Base-by-base conservation (phyloP, 1,140 invertebrate genomes). In the Aphis gossypii region DNA sequence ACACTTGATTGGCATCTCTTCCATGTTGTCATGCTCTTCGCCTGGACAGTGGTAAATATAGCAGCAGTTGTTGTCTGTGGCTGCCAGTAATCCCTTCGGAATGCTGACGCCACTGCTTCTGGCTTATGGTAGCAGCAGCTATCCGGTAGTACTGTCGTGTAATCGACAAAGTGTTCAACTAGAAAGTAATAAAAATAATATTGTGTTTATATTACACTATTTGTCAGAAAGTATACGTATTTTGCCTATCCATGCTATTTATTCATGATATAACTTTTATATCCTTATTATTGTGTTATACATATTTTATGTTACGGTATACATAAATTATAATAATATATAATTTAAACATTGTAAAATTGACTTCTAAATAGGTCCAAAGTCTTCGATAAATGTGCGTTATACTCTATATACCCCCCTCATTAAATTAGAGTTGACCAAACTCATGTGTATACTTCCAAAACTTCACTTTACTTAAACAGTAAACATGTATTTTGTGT, bases 21-120 rank as follows among this genome's bases (percentile, higher is more conserved):
- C 91, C 38, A 87, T 89, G 76, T 91, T 82, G 87, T 93, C 68
- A 84, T 94, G 91, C 48, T 93, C 89, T 87, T 94, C 25, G 35
- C 76, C 21, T 94, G 89, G 94, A 94, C 94, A 23, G 93, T 90
- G 44, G 92, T 90, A 54, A n/a, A 94, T 93, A 38, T 95, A 94
- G 95, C 95, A 94, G 95, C 95, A 94, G 38, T 94, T 82, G 94
- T 87, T 38, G 83, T 83, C 18, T 56, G 48, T 60, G 82, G 89
- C 54, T 54, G 87, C 90, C 89, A 90, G 44, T 89, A 88, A 44
- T 88, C 90, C 51, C 90, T 48, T 30, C 76, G 90, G 51, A 84
- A 82, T 23, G 89, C 86, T 41, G 84, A 92, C 54, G 89, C 86
- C 20, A 91, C 30, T 76, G 30, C 90, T 76, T 94, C 88, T 20